A percentile compares a stretch with the other conserved stretches of the same genome.
Evolutionary conservation across 1,140 invertebrate species (phyloP).

Genomic region (Conus betulinus): DNA sequence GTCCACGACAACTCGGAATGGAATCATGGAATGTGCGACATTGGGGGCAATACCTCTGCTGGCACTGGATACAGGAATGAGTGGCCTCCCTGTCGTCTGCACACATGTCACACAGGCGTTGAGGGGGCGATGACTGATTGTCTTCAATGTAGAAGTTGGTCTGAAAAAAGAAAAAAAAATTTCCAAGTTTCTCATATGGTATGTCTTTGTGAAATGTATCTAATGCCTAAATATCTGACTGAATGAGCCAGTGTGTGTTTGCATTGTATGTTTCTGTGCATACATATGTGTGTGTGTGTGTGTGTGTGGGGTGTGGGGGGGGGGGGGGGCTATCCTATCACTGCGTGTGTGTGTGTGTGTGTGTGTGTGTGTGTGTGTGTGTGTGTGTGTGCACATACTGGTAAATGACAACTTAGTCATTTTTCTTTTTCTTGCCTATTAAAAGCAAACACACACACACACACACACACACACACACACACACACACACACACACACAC

Average conservation of each 20-base stretch:
- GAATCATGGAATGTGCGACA: not conserved
- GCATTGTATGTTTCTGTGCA: too few species aligned
- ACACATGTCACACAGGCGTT: conserved; percentile 1
- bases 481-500: too few species aligned
- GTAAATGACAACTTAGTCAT: not conserved
- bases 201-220: too few species aligned
- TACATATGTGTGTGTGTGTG: too few species aligned
- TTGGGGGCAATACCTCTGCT: not conserved
- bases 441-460: too few species aligned
- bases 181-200: too few species aligned
- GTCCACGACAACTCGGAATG: not conserved
- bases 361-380: not conserved
- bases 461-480: too few species aligned
- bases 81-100: conserved; percentile 18
- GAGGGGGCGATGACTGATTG: not conserved
- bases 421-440: not conserved
- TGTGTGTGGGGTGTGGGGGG: too few species aligned
- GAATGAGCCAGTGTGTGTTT: too few species aligned
- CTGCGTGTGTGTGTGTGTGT: too few species aligned
- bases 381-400: not conserved
- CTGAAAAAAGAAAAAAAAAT: not conserved
- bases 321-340: too few species aligned
- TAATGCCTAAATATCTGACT: too few species aligned
- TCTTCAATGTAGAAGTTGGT: conserved; percentile 21
- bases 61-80: not conserved